phyloP scores from a whole-genome alignment of 2,888 invertebrate species.

The Eubasilissa splendida region DNA sequence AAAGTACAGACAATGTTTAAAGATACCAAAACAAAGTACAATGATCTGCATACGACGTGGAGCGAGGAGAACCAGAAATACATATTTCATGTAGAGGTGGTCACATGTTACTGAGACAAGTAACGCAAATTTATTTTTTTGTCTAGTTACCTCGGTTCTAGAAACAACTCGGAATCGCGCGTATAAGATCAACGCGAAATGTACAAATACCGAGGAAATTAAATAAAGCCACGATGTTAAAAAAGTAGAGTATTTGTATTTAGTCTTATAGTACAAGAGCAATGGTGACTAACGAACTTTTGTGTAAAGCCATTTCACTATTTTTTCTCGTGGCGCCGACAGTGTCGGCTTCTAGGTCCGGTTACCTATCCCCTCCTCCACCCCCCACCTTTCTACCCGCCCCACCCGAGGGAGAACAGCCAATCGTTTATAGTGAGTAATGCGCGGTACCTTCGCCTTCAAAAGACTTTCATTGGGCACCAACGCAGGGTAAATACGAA shows the following conservation, averaged over 20 bases:
- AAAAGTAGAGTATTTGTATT: background rate
- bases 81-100: too few species aligned
- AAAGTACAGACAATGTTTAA: too few species aligned
- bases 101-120: too few species aligned
- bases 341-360: constrained; percentile 21
- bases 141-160: constrained; percentile 2
- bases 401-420: constrained; percentile 15
- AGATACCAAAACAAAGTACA: too few species aligned
- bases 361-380: constrained; percentile 6
- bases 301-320: background rate
- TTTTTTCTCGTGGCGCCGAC: background rate
- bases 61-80: too few species aligned
- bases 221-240: constrained; percentile 11
- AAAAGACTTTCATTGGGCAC: constrained; percentile 36
- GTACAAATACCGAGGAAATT: background rate
- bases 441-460: constrained; percentile 34
- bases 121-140: too few species aligned
- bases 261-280: background rate
- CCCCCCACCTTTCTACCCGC: background rate
- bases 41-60: too few species aligned
- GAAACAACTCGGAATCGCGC: constrained; percentile 7
- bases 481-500: background rate
- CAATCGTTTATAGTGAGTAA: constrained; percentile 35
- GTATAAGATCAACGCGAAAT: constrained; percentile 19
- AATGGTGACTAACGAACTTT: background rate